Conservation (phyloP, 2,797 vertebrate genomes). For the Oreochromis mossambicus region DNA sequence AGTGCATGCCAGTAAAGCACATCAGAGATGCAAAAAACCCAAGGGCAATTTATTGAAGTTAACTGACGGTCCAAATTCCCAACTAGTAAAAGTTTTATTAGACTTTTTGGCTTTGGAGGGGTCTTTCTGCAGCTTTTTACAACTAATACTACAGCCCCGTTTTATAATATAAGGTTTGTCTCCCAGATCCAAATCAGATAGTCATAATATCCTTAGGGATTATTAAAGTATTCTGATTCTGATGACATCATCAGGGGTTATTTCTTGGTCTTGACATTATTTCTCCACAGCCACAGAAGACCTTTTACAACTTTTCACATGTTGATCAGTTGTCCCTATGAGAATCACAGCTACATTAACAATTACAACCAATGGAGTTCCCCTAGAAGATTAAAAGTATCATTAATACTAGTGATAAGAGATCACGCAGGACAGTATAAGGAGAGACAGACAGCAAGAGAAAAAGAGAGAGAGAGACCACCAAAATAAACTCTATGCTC, state of each 20-base stretch:
- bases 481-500: constrained; percentile 56
- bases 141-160: background rate
- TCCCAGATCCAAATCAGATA: background rate
- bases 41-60: background rate
- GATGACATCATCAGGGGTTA: background rate
- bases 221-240: background rate
- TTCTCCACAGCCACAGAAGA: background rate
- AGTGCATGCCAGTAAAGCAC: background rate
- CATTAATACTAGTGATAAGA: background rate
- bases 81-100: background rate
- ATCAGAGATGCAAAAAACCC: background rate
- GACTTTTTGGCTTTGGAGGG: background rate
- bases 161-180: background rate
- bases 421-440: background rate
- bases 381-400: background rate
- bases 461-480: constrained; percentile 38
- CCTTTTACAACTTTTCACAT: background rate
- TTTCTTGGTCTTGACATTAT: background rate
- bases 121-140: background rate
- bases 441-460: background rate
- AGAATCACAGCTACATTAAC: background rate
- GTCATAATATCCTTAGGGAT: background rate
- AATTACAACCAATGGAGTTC: background rate
- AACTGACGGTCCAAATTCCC: background rate
- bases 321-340: background rate